A percentile compares a stretch with the other conserved stretches of the same genome.
phyloP scores from a whole-genome alignment of 2,113 vertebrate species.

The Cervus canadensis region DNA sequence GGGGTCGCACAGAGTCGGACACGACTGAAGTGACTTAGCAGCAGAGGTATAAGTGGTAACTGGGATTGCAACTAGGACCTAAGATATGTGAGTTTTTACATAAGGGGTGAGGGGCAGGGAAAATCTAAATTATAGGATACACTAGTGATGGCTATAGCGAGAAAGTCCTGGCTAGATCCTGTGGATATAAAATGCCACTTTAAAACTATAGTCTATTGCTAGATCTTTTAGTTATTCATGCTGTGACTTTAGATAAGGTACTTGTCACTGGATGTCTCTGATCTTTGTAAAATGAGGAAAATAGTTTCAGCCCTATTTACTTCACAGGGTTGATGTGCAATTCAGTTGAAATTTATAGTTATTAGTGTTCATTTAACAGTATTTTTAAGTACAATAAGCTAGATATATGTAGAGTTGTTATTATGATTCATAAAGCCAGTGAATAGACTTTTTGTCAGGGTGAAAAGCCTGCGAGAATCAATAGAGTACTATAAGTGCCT shows the following conservation, averaged over 20 bases:
- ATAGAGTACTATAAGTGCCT: neutral
- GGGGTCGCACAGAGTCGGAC: no score
- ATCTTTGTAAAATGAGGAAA: constrained; percentile 1
- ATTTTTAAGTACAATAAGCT: neutral
- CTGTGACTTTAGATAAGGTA: neutral
- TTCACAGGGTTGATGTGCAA: neutral
- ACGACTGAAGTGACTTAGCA: neutral
- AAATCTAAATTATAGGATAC: neutral
- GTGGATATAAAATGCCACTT: neutral
- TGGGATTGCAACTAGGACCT: neutral
- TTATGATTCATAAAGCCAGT: constrained; percentile 3
- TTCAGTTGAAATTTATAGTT: constrained; percentile 23
- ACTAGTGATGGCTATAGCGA: neutral
- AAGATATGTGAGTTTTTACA: neutral
- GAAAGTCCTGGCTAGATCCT: neutral
- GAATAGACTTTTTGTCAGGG: neutral
- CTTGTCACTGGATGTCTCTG: neutral
- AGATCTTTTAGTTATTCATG: neutral
- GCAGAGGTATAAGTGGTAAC: neutral
- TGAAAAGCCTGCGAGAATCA: constrained; percentile 9
- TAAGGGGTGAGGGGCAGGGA: neutral
- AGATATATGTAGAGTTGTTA: constrained; percentile 7
- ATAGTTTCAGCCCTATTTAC: neutral
- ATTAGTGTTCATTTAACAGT: neutral
- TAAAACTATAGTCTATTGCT: neutral